These are phyloP conservation scores for Olivierus martensii DNA, from an alignment of 1,140 invertebrate genomes.

Conservation along the genomic window DNA sequence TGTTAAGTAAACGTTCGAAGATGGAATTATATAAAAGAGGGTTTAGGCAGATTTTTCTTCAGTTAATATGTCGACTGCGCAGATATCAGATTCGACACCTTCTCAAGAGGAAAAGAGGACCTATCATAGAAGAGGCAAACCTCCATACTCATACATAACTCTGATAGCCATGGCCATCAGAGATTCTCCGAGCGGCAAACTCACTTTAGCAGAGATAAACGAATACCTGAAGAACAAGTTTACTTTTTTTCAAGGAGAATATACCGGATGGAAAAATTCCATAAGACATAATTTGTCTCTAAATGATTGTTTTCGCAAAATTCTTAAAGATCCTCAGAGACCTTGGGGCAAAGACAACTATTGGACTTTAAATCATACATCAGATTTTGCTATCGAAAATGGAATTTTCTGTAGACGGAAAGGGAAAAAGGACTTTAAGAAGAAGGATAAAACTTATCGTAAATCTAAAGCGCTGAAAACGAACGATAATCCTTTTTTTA, in stretches of 20 bases:
- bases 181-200: slow-evolving; percentile 63
- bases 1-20: too few relatives aligned
- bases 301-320: slow-evolving; percentile 94
- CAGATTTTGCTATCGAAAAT: slow-evolving; percentile 95
- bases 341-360: slow-evolving; percentile 89
- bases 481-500: too few relatives aligned
- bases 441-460: slow-evolving; percentile 1
- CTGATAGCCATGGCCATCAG: slow-evolving; percentile 96
- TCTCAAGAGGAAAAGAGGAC: too few relatives aligned
- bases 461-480: too few relatives aligned
- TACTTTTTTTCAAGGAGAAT: slow-evolving; percentile 84
- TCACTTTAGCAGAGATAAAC: slow-evolving; percentile 84
- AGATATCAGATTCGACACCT: too few relatives aligned
- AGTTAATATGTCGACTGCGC: too few relatives aligned
- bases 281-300: slow-evolving; percentile 90
- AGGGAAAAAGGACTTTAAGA: slow-evolving; percentile 11
- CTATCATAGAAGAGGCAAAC: slow-evolving; percentile 51
- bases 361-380: slow-evolving; percentile 92
- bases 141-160: slow-evolving; percentile 92
- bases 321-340: slow-evolving; percentile 71
- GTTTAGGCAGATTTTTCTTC: too few relatives aligned
- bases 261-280: slow-evolving; percentile 98
- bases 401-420: slow-evolving; percentile 44
- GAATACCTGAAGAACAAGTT: slow-evolving; percentile 69
- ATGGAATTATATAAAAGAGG: too few relatives aligned